Evolutionary conservation across 2,888 invertebrate species (phyloP).

Genomic region (Tinea pellionella): DNA sequence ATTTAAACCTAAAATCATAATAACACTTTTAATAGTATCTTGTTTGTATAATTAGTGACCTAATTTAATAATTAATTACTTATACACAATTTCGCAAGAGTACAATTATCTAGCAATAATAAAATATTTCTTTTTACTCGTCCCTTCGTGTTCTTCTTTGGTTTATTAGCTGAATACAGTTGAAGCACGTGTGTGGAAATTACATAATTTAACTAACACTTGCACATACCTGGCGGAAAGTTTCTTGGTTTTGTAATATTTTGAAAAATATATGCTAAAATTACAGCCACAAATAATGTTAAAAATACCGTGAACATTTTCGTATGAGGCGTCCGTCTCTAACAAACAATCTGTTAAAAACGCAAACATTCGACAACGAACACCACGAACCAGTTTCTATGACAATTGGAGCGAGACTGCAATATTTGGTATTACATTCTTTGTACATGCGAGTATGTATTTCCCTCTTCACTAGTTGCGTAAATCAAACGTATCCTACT

Average conservation of each 20-base stretch:
- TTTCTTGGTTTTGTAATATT: constrained; percentile 46
- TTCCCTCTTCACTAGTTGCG: not conserved
- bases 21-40: too few species aligned
- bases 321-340: not conserved
- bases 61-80: too few species aligned
- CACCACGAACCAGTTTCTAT: not conserved
- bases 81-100: too few species aligned
- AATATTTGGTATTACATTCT: constrained; percentile 10
- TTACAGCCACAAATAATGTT: constrained; percentile 21
- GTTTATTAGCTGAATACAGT: too few species aligned
- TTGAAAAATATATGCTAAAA: constrained; percentile 20
- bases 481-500: not conserved
- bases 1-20: too few species aligned
- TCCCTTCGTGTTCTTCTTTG: too few species aligned
- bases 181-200: too few species aligned
- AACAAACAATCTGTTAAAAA: not conserved
- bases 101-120: too few species aligned
- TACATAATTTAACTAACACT: not conserved
- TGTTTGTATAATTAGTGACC: too few species aligned
- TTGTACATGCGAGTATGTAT: not conserved
- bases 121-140: too few species aligned
- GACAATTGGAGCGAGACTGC: constrained; percentile 10
- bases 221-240: constrained; percentile 60
- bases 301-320: constrained; percentile 22
- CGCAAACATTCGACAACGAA: not conserved